Conservation (phyloP, 2,113 vertebrate species). For the Puffinus mauretanicus region DNA sequence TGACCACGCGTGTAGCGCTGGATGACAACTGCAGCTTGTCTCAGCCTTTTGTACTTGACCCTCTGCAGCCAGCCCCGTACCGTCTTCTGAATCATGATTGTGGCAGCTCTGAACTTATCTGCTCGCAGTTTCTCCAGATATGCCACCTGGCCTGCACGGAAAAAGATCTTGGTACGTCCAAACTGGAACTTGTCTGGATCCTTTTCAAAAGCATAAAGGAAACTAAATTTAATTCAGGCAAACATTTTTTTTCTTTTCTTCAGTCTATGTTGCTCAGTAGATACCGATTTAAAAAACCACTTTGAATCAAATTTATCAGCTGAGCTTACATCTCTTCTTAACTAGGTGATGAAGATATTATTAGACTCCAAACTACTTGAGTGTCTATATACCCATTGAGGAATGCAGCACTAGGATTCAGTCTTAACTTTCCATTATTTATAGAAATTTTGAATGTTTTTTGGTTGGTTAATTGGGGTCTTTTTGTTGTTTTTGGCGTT, state of each 20-base stretch:
- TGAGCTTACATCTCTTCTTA: not conserved
- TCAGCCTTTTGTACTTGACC: conserved; percentile 79
- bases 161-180: conserved; percentile 96
- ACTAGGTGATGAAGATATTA: not conserved
- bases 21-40: conserved; percentile 70
- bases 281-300: not conserved
- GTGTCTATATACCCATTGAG: not conserved
- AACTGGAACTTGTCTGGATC: conserved; percentile 97
- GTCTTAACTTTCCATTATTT: not conserved
- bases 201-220: conserved; percentile 69
- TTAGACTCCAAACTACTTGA: not conserved
- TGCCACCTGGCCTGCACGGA: conserved; percentile 95
- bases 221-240: not conserved
- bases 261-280: not conserved
- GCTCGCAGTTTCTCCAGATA: conserved; percentile 94
- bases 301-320: not conserved
- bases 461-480: not conserved
- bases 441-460: not conserved
- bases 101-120: conserved; percentile 90
- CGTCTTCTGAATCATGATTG: conserved; percentile 93
- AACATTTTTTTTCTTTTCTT: not conserved
- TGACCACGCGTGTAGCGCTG: conserved; percentile 84
- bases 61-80: conserved; percentile 93
- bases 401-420: not conserved
- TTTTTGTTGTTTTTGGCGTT: not conserved